phyloP scores from a whole-genome alignment of 2,113 vertebrate species.

The Serranochromis macrocephalus region DNA sequence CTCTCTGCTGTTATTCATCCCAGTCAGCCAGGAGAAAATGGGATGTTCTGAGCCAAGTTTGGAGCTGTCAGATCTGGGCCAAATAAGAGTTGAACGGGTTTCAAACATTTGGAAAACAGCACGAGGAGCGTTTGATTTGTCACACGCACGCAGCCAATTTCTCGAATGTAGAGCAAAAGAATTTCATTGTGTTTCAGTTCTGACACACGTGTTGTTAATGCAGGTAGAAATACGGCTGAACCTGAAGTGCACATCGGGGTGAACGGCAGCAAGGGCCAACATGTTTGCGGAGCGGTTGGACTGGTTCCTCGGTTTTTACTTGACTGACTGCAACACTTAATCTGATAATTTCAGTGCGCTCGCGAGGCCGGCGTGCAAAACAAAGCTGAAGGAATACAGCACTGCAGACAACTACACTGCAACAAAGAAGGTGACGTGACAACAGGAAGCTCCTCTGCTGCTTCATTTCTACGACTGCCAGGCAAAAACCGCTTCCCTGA shows the following conservation, averaged over 20 bases:
- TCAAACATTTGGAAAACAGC: conserved; percentile 61
- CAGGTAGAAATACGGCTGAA: not conserved
- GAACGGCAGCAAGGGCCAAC: not conserved
- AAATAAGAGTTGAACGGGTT: conserved; percentile 56
- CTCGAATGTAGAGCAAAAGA: conserved; percentile 4
- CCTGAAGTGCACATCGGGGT: not conserved
- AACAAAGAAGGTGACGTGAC: not conserved
- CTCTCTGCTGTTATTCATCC: conserved; percentile 54
- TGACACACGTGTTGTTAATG: not conserved
- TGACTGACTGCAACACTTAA: not conserved
- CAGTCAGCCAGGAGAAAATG: conserved; percentile 54
- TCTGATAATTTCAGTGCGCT: not conserved
- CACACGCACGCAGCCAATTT: conserved; percentile 41
- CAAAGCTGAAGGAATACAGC: not conserved
- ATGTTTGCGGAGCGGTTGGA: not conserved
- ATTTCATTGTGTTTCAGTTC: conserved; percentile 27
- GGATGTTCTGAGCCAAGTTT: conserved; percentile 57
- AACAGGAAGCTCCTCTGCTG: not conserved
- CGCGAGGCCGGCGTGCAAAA: not conserved
- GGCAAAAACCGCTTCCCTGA: conserved; percentile 41
- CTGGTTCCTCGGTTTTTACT: conserved; percentile 4
- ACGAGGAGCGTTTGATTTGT: conserved; percentile 52
- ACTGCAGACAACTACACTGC: not conserved
- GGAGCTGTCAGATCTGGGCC: conserved; percentile 57
- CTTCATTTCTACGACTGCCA: conserved; percentile 21